Conservation (phyloP, 2,888 invertebrate species). For the Lumbricus terrestris region DNA sequence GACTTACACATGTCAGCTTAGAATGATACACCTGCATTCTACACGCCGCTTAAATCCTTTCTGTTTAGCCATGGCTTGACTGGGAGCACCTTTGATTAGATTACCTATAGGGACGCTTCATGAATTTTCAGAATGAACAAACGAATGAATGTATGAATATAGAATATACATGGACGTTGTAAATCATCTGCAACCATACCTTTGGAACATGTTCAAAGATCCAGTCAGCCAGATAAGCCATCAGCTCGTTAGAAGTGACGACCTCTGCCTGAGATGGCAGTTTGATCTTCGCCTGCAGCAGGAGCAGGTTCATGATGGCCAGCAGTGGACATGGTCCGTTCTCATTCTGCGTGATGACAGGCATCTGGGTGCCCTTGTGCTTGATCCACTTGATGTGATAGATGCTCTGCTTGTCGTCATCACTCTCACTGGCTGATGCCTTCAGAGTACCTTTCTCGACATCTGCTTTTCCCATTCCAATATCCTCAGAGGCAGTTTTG, state of each 20-base stretch:
- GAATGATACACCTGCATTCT: no score
- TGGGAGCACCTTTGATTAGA: no score
- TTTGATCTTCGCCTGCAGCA: conserved; percentile 60
- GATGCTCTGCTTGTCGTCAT: conserved; percentile 31
- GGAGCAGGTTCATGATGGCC: conserved; percentile 64
- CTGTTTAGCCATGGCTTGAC: no score
- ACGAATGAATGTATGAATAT: neutral
- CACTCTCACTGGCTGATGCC: neutral
- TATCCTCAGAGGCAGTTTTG: neutral
- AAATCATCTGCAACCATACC: conserved; percentile 43
- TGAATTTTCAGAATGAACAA: no score
- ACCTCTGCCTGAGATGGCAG: conserved; percentile 59
- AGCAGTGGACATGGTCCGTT: conserved; percentile 67
- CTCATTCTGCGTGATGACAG: conserved; percentile 65
- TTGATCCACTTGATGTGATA: conserved; percentile 64
- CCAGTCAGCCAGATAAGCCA: conserved; percentile 62
- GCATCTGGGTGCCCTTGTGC: conserved; percentile 54
- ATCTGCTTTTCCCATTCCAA: neutral
- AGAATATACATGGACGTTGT: neutral
- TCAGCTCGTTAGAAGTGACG: conserved; percentile 61
- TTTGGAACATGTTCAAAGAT: conserved; percentile 61
- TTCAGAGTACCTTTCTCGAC: neutral
- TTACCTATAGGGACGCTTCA: no score
- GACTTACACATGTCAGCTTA: no score
- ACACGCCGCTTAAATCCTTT: no score